Evolutionary conservation across 2,113 vertebrate species (phyloP).

Genomic region (Tretioscincus oriximinensis): DNA sequence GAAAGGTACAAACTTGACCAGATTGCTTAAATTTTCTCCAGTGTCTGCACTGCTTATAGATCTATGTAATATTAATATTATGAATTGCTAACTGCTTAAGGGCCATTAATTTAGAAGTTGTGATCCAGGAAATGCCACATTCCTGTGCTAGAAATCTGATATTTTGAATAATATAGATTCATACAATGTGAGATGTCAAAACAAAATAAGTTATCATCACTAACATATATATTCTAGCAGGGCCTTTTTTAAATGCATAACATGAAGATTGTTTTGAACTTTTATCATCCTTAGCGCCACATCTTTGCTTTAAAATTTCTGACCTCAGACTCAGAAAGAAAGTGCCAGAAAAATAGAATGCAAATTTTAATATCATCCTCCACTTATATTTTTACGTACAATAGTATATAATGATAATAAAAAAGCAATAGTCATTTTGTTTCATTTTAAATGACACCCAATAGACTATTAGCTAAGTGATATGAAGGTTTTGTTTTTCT

Average conservation of each 20-base stretch:
- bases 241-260: background rate
- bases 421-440: background rate
- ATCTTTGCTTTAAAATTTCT: too few species aligned
- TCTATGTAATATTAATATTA: background rate
- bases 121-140: background rate
- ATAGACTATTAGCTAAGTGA: background rate
- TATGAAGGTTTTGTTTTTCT: background rate
- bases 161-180: background rate
- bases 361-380: background rate
- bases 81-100: background rate
- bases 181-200: background rate
- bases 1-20: constrained; percentile 82
- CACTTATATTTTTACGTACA: background rate
- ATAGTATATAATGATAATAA: background rate
- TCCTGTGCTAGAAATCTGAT: background rate
- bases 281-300: too few species aligned
- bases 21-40: background rate
- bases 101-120: background rate
- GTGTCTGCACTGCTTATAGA: background rate
- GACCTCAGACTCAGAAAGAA: background rate
- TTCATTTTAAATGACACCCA: background rate
- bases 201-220: background rate
- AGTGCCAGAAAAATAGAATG: constrained; percentile 11
- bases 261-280: too few species aligned
- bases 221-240: background rate